A percentile compares a stretch with the other conserved stretches of the same genome.
Conservation (phyloP, 1,140 invertebrate genomes). For the Drosophila kepulauana region DNA sequence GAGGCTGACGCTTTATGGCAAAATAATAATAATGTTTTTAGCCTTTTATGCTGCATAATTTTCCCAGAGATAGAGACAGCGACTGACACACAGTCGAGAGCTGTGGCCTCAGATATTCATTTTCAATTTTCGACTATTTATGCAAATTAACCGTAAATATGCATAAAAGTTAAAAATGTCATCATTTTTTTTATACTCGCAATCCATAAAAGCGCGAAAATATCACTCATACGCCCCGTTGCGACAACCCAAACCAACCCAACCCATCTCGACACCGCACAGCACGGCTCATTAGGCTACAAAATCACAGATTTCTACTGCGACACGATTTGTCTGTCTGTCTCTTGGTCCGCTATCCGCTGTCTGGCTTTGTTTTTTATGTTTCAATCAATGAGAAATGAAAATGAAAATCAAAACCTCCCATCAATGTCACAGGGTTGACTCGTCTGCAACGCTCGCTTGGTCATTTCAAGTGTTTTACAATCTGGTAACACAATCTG, state of each 20-base stretch:
- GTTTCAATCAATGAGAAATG: slow-evolving; percentile 81
- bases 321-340: slow-evolving; percentile 23
- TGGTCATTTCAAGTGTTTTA: slow-evolving; percentile 64
- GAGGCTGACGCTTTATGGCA: slow-evolving; percentile 44
- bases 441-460: neutral
- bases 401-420: slow-evolving; percentile 76
- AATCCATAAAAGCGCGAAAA: slow-evolving; percentile 68
- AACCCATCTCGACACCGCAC: slow-evolving; percentile 26
- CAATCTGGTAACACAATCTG: slow-evolving; percentile 77
- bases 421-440: slow-evolving; percentile 71
- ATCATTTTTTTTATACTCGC: slow-evolving; percentile 52
- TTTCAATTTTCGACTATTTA: slow-evolving; percentile 82
- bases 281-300: slow-evolving; percentile 74
- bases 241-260: slow-evolving; percentile 34
- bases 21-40: slow-evolving; percentile 61
- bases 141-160: slow-evolving; percentile 74
- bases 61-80: slow-evolving; percentile 41
- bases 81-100: neutral
- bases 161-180: slow-evolving; percentile 78
- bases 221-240: slow-evolving; percentile 78
- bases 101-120: slow-evolving; percentile 62
- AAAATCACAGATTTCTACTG: slow-evolving; percentile 50
- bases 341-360: neutral
- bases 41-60: slow-evolving; percentile 70
- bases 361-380: slow-evolving; percentile 56